A percentile compares a stretch with the other conserved stretches of the same genome.
Evolutionary conservation across 2,113 vertebrate species (phyloP).

Genomic region (Podocnemis expansa): DNA sequence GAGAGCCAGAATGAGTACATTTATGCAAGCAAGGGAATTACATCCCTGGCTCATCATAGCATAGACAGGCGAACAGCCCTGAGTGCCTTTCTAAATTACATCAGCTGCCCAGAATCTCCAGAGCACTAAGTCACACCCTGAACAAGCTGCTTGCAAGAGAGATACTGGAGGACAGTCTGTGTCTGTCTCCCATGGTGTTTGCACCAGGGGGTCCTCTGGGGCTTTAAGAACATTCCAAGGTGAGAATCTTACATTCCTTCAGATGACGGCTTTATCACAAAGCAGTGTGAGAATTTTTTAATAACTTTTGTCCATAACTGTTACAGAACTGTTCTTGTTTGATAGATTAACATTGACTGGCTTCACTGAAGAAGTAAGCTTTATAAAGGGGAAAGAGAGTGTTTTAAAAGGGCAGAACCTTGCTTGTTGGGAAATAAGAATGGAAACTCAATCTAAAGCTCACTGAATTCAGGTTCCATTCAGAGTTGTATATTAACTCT

Average conservation of each 20-base stretch:
- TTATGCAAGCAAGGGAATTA: too few species aligned
- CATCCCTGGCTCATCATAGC: too few species aligned
- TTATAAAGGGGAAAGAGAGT: slow-evolving; percentile 61
- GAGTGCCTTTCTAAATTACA: not conserved
- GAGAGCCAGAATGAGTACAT: too few species aligned
- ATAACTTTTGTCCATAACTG: slow-evolving; percentile 51
- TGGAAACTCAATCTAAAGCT: slow-evolving; percentile 42
- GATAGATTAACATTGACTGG: slow-evolving; percentile 53
- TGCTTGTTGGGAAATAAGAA: too few species aligned
- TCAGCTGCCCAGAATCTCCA: not conserved
- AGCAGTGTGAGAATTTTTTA: slow-evolving; percentile 37
- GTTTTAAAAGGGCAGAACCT: slow-evolving; percentile 50
- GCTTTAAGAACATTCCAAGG: not conserved
- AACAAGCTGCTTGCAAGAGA: not conserved
- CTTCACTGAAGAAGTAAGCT: slow-evolving; percentile 52
- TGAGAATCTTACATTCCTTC: slow-evolving; percentile 17
- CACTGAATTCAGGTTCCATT: slow-evolving; percentile 56
- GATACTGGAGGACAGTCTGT: not conserved
- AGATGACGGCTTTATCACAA: slow-evolving; percentile 42
- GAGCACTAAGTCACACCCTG: not conserved
- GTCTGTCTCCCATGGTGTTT: not conserved
- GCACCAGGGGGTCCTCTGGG: slow-evolving; percentile 7
- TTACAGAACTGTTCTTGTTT: slow-evolving; percentile 25
- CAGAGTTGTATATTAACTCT: slow-evolving; percentile 48
- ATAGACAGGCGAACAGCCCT: not conserved